Base-by-base conservation (phyloP, 2,888 invertebrate genomes). In the Parasteatoda lunata region DNA sequence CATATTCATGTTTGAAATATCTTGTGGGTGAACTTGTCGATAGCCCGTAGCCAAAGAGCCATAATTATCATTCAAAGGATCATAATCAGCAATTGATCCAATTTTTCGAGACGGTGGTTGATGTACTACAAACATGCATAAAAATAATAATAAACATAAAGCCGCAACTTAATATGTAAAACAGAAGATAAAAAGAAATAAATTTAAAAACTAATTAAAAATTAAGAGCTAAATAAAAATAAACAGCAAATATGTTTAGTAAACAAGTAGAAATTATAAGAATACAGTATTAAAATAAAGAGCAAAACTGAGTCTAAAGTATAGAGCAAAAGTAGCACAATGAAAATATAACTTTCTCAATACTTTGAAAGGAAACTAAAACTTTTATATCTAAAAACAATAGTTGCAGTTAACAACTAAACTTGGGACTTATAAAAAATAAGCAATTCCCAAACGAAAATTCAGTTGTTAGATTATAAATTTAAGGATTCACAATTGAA, bases 11-110 rank as follows among this genome's bases (percentile, higher is more conserved):
- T 86, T 86, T 48, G 85, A 77, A 48, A 72, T 71, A 80, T 80
- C 85, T 54, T 78, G 84, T 66, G 64, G 77, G 66, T 69, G 52
- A 54, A 71, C 76, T 52, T 49, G 65, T 66, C 82, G 47, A 75
- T 69, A 82, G 48, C 89, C 90, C 77, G 92, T 92, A 89, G 93
- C 93, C 89, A 94, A 91, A 45, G 96, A 95, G 75, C 96, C 96
- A 92, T 96, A 96, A 91, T 96, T 95, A 89, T 97, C 96, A 92
- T 96, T 97, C 79, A 98, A 94, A 3, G 98, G 98, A 93, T 99
- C 98, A 92, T 98, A 95, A 92, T 98, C 98, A 52, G 96, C 95
- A 89, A 98, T 96, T n/a, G 97, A 96, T 4, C 97, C 97, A 91
- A 97, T 96, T 91, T 95, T 94, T 89, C 96, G 94, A 77, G 93